Conservation (phyloP, 2,888 invertebrate genomes). For the Lepidochrysops patricia region DNA sequence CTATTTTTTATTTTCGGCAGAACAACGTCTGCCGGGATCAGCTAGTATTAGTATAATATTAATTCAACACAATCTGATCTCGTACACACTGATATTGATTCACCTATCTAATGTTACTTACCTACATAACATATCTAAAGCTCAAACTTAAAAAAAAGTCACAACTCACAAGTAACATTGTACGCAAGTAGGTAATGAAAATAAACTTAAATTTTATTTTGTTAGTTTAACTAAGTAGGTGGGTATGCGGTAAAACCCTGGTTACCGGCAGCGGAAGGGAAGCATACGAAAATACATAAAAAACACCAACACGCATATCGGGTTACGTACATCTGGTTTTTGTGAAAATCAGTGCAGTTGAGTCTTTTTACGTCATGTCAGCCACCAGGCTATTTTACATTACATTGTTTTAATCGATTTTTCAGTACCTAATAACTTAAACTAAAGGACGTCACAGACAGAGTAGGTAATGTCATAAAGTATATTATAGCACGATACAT, state of each 20-base stretch:
- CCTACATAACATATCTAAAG: no score
- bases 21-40: no score
- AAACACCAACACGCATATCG: slow-evolving; percentile 33
- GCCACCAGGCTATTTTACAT: background rate
- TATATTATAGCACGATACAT: no score
- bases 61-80: no score
- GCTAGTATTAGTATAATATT: no score
- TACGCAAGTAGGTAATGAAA: background rate
- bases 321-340: slow-evolving; percentile 37
- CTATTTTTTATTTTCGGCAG: no score
- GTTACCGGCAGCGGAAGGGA: slow-evolving; percentile 23
- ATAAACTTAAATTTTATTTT: background rate
- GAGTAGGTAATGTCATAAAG: no score
- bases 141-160: no score
- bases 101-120: no score
- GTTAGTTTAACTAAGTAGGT: slow-evolving; percentile 12
- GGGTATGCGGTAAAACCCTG: slow-evolving; percentile 5
- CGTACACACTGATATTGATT: no score
- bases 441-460: no score
- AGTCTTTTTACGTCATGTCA: background rate
- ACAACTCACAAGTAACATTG: background rate
- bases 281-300: slow-evolving; percentile 33
- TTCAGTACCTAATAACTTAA: no score
- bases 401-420: background rate
- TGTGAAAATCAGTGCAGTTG: slow-evolving; percentile 27